These are phyloP conservation scores for Zaprionus obscuricornis DNA, from an alignment of 2,888 invertebrate genomes.

Conservation along the genomic window DNA sequence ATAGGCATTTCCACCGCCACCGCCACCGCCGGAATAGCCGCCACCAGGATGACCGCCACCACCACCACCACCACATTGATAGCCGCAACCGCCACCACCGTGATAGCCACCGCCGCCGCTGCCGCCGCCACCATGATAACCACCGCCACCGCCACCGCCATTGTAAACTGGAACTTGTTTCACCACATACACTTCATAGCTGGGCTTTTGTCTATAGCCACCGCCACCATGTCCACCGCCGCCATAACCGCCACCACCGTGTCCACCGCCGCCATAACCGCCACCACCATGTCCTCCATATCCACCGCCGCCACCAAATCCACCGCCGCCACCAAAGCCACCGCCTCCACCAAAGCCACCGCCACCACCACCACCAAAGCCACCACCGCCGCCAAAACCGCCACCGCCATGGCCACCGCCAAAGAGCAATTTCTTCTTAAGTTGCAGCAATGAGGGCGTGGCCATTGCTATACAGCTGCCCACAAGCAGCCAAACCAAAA, in stretches of 20 bases:
- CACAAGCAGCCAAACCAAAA: constrained; percentile 43
- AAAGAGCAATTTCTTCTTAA: constrained; percentile 60
- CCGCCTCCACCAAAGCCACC: constrained; percentile 41
- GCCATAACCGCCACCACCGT: constrained; percentile 28
- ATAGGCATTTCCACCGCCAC: constrained; percentile 16
- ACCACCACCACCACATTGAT: constrained; percentile 8
- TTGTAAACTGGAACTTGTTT: constrained; percentile 21
- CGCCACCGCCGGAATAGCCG: constrained; percentile 18
- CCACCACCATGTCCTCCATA: constrained; percentile 24
- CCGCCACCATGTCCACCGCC: constrained; percentile 38
- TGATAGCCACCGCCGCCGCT: too few species aligned
- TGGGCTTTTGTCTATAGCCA: constrained; percentile 21
- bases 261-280: constrained; percentile 25
- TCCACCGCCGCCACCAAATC: constrained; percentile 20
- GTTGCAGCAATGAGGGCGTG: constrained; percentile 46
- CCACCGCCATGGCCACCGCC: constrained; percentile 32
- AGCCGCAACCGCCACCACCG: constrained; percentile 26
- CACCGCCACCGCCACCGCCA: too few species aligned
- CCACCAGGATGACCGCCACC: constrained; percentile 11
- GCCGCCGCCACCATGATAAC: too few species aligned
- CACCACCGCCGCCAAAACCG: constrained; percentile 8
- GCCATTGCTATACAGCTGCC: constrained; percentile 46
- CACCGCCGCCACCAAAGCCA: constrained; percentile 19
- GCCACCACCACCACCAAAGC: constrained; percentile 22
- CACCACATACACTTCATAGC: constrained; percentile 34